Conservation (phyloP, 2,888 invertebrate species). For the Poecilus cupreus region DNA sequence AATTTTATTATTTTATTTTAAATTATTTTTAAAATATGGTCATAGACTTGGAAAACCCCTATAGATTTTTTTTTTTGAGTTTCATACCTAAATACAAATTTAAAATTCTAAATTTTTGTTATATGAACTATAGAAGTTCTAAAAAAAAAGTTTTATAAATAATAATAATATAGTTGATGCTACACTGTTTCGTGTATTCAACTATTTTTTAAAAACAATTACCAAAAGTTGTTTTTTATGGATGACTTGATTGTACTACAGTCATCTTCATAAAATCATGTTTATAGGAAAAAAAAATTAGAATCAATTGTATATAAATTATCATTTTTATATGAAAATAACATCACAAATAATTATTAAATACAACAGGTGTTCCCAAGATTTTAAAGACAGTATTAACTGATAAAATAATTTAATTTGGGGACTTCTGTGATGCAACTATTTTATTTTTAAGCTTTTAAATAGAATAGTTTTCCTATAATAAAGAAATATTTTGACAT, state of each 20-base stretch:
- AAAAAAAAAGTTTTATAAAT: not conserved
- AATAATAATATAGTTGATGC: not conserved
- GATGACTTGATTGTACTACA: not conserved
- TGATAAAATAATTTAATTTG: not conserved
- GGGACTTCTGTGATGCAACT: not conserved
- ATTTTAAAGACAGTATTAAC: constrained; percentile 26
- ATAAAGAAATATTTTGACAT: not conserved
- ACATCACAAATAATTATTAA: not conserved
- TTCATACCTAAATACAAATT: too few species aligned
- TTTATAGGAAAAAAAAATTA: not conserved
- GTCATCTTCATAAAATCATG: not conserved
- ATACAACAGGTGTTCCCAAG: not conserved
- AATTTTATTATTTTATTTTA: not conserved
- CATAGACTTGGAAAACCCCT: too few species aligned
- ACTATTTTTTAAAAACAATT: constrained; percentile 3
- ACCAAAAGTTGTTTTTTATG: not conserved
- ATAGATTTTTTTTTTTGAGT: too few species aligned
- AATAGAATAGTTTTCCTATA: constrained; percentile 1
- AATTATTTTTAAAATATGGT: too few species aligned
- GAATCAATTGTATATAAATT: constrained; percentile 25
- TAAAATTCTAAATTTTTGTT: too few species aligned
- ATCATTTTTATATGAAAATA: constrained; percentile 28
- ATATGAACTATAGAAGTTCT: too few species aligned
- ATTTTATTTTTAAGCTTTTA: constrained; percentile 16
- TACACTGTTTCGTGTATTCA: not conserved